phyloP scores from a whole-genome alignment of 2,797 vertebrate genomes.

The Pangasius krempfi region DNA sequence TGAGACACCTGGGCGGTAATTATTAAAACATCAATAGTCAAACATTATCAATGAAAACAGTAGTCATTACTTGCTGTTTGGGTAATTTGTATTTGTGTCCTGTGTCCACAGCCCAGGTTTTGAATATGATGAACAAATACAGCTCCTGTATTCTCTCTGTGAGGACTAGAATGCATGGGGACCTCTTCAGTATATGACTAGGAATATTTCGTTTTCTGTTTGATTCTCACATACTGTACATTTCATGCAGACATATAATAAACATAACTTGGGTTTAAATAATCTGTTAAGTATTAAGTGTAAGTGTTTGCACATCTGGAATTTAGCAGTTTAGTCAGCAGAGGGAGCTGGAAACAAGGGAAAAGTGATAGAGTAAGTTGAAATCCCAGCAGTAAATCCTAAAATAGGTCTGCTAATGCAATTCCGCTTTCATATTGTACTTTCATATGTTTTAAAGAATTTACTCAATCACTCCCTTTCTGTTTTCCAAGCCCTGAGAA shows the following conservation, averaged over 20 bases:
- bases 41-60: background rate
- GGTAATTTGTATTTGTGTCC: background rate
- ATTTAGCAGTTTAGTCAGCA: constrained; percentile 36
- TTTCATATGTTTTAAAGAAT: constrained; percentile 7
- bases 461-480: background rate
- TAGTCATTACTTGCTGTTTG: background rate
- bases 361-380: background rate
- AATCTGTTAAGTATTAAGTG: background rate
- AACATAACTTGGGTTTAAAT: background rate
- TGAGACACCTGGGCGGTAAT: constrained; percentile 80
- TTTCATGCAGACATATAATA: background rate
- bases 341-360: constrained; percentile 53
- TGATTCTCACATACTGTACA: background rate
- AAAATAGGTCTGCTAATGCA: background rate
- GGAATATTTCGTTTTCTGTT: constrained; percentile 1
- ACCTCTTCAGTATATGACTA: background rate
- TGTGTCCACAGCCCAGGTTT: constrained; percentile 71
- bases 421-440: background rate
- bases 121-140: constrained; percentile 75
- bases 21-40: background rate
- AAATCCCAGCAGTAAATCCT: background rate
- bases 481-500: background rate
- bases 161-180: constrained; percentile 51
- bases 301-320: background rate
- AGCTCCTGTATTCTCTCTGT: constrained; percentile 75